Evolutionary conservation across 1,140 invertebrate genomes (phyloP).

Genomic region (Chlorops oryzae): DNA sequence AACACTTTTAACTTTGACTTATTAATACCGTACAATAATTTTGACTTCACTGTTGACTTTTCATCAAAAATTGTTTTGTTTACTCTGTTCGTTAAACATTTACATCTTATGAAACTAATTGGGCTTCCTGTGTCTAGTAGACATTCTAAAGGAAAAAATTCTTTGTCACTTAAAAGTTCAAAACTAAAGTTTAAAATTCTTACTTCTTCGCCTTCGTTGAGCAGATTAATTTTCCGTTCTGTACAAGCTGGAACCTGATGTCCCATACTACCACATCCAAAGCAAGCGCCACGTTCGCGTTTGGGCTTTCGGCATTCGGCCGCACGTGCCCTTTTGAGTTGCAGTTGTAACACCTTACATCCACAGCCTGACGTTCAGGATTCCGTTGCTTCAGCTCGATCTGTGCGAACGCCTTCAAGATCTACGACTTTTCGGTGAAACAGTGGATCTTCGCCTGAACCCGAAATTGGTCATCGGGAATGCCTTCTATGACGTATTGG

Average conservation of each 20-base stretch:
- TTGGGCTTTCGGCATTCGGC: conserved; percentile 9
- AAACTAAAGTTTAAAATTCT: conserved; percentile 6
- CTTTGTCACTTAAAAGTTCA: background rate
- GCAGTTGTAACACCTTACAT: conserved; percentile 4
- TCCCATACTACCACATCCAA: conserved; percentile 3
- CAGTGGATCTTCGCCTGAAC: conserved; percentile 12
- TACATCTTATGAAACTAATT: conserved; percentile 7
- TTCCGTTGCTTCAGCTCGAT: too few species aligned
- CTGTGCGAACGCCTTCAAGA: conserved; percentile 1
- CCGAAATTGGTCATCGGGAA: conserved; percentile 14
- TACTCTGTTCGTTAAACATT: background rate
- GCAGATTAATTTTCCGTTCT: background rate
- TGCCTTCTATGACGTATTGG: conserved; percentile 22
- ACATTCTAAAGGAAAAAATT: conserved; percentile 4
- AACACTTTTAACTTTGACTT: background rate
- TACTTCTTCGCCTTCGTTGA: conserved; percentile 1
- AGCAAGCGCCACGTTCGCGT: conserved; percentile 7
- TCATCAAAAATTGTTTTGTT: background rate
- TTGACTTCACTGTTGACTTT: too few species aligned
- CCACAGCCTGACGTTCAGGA: too few species aligned
- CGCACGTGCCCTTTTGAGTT: conserved; percentile 8
- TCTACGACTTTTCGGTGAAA: background rate
- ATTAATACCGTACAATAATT: background rate
- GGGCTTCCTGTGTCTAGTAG: conserved; percentile 13
- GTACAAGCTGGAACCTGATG: background rate